These are phyloP conservation scores for Macroramphosus scolopax DNA, from an alignment of 2,797 vertebrate genomes.

Conservation along the genomic window DNA sequence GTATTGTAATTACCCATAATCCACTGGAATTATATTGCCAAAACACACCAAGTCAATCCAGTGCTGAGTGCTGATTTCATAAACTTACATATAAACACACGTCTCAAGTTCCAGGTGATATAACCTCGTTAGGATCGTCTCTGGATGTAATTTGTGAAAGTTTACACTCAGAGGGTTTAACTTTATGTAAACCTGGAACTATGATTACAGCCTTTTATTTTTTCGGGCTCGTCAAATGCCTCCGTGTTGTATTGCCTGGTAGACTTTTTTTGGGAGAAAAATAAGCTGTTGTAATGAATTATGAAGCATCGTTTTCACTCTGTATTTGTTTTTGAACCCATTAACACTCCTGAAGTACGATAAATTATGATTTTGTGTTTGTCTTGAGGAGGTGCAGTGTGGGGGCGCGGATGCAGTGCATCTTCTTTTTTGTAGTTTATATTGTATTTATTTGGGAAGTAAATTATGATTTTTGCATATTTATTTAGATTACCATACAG, in stretches of 20 bases:
- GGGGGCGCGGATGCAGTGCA: constrained; percentile 79
- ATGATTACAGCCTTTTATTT: constrained; percentile 55
- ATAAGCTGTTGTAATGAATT: constrained; percentile 55
- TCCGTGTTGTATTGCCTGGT: constrained; percentile 61
- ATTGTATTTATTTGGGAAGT: constrained; percentile 84
- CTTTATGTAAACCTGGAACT: no score
- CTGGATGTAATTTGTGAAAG: constrained; percentile 50
- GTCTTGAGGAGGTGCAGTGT: constrained; percentile 59
- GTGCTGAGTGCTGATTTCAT: constrained; percentile 28
- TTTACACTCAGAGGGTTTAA: constrained; percentile 38
- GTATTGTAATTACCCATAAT: constrained; percentile 43
- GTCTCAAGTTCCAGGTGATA: constrained; percentile 47
- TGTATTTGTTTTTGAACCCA: constrained; percentile 54
- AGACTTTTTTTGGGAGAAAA: constrained; percentile 34
- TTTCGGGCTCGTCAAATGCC: constrained; percentile 61
- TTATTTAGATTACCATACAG: constrained; percentile 81
- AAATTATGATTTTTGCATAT: constrained; percentile 83
- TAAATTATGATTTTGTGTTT: constrained; percentile 47
- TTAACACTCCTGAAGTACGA: constrained; percentile 66
- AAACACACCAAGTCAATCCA: constrained; percentile 49
- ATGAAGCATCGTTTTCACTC: constrained; percentile 61
- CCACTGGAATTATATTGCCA: constrained; percentile 57
- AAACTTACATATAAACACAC: constrained; percentile 29
- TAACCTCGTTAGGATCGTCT: constrained; percentile 22
- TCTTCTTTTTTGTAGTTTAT: constrained; percentile 80